Conservation (phyloP, 2,113 vertebrate species). For the Catharus fuscescens region DNA sequence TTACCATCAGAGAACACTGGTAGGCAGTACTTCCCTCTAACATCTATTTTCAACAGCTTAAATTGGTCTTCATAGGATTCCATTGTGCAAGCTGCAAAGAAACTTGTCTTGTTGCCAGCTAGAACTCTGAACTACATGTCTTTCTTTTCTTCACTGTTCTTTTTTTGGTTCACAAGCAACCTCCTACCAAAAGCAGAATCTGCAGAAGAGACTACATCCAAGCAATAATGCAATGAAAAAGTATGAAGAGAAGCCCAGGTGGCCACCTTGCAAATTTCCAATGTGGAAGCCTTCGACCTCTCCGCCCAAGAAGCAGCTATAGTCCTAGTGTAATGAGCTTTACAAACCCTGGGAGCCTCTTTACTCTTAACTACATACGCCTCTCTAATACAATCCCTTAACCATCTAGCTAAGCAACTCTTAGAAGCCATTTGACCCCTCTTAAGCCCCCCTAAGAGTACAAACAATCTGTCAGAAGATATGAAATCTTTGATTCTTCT, state of each 20-base stretch:
- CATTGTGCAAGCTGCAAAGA: constrained; percentile 83
- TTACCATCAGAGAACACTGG: constrained; percentile 76
- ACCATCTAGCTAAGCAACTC: constrained; percentile 84
- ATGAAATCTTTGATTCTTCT: constrained; percentile 87
- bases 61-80: constrained; percentile 84
- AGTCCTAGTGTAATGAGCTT: constrained; percentile 86
- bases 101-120: constrained; percentile 82
- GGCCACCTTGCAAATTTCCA: constrained; percentile 87
- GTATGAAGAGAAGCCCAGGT: constrained; percentile 85
- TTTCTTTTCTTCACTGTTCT: constrained; percentile 84
- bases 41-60: constrained; percentile 80
- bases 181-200: constrained; percentile 83
- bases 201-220: constrained; percentile 84
- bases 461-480: constrained; percentile 86
- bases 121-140: constrained; percentile 79
- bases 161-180: constrained; percentile 82
- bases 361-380: constrained; percentile 85
- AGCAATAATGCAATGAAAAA: constrained; percentile 84
- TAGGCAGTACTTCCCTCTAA: constrained; percentile 80
- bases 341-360: constrained; percentile 86
- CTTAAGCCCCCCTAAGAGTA: constrained; percentile 87
- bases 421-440: constrained; percentile 86
- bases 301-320: constrained; percentile 84
- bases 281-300: constrained; percentile 87
- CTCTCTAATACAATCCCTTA: constrained; percentile 86